Conservation (phyloP, 2,113 vertebrate species). For the Lepus europaeus region DNA sequence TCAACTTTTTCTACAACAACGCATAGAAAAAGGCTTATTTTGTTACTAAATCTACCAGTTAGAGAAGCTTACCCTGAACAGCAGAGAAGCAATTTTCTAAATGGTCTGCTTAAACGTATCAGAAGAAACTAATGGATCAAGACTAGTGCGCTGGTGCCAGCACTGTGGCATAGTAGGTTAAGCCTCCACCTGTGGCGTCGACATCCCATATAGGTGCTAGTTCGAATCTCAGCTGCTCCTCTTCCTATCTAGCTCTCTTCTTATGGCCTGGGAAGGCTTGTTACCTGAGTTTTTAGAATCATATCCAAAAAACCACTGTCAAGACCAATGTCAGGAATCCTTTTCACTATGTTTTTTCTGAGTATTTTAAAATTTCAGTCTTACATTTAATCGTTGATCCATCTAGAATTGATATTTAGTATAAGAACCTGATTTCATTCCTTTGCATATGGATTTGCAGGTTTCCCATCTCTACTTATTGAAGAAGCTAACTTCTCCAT, state of each 20-base stretch:
- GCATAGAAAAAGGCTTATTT: not conserved
- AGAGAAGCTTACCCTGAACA: not conserved
- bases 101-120: not conserved
- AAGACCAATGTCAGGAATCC: not conserved
- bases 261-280: too few relatives aligned
- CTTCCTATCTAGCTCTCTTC: too few relatives aligned
- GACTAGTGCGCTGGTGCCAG: not conserved
- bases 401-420: not conserved
- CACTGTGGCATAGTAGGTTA: too few relatives aligned
- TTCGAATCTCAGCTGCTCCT: too few relatives aligned
- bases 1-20: constrained; percentile 30
- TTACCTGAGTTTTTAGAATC: not conserved
- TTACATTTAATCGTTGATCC: not conserved
- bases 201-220: too few relatives aligned
- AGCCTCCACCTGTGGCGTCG: too few relatives aligned
- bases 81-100: not conserved
- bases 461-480: not conserved
- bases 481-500: not conserved
- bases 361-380: not conserved
- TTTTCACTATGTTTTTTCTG: not conserved
- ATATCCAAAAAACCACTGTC: not conserved
- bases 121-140: not conserved
- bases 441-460: not conserved
- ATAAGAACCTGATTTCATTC: not conserved
- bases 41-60: not conserved